Evolutionary conservation across 2,888 invertebrate genomes (phyloP).

Genomic region (Tromatobia lineatoria): DNA sequence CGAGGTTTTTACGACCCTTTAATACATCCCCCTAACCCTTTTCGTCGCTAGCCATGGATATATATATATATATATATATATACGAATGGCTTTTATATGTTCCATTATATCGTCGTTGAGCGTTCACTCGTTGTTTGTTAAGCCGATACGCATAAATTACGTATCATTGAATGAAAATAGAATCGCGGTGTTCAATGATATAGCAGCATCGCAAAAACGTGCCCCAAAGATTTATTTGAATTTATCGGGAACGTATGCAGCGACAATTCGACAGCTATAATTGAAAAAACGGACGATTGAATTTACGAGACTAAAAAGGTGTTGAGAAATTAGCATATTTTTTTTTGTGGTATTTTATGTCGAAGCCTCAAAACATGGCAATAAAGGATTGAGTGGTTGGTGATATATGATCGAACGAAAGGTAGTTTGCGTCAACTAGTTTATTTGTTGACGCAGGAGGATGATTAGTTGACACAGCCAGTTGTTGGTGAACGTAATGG

Average conservation of each 20-base stretch:
- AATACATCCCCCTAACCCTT: constrained; percentile 37
- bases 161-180: background rate
- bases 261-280: constrained; percentile 12
- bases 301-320: background rate
- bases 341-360: background rate
- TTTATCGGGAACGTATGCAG: background rate
- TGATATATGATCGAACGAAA: too few species aligned
- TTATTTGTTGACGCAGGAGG: too few species aligned
- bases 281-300: constrained; percentile 5
- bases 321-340: constrained; percentile 15
- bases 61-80: background rate
- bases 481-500: too few species aligned
- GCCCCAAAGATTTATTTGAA: constrained; percentile 2
- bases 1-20: constrained; percentile 5
- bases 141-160: constrained; percentile 57
- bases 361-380: background rate
- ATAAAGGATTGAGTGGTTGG: too few species aligned
- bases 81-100: constrained; percentile 22
- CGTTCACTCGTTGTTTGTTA: constrained; percentile 51
- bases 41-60: background rate
- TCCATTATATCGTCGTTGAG: constrained; percentile 39
- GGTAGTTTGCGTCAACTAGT: too few species aligned
- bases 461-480: too few species aligned
- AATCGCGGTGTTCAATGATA: background rate
- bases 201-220: background rate